Conservation (phyloP, 1,140 invertebrate species). For the Orius insidiosus region DNA sequence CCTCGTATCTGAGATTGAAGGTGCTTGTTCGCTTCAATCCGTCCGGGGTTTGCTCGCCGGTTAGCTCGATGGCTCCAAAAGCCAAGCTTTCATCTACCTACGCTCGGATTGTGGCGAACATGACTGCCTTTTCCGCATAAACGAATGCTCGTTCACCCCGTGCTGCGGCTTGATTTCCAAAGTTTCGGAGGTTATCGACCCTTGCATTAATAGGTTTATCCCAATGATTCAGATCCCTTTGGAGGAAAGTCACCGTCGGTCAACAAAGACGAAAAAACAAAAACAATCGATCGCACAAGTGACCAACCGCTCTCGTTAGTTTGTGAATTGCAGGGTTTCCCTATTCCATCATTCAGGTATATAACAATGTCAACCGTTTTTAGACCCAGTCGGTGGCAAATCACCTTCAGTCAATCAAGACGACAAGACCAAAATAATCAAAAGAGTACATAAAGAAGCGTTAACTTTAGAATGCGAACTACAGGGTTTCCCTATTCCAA, state of each 20-base stretch:
- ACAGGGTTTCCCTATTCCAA: slow-evolving; percentile 19
- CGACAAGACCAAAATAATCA: slow-evolving; percentile 21
- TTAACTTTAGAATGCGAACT: slow-evolving; percentile 16
- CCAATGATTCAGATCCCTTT: slow-evolving; percentile 35
- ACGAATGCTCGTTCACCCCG: no score
- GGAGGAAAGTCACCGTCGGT: slow-evolving; percentile 47
- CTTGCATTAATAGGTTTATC: no score
- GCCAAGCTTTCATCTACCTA: no score
- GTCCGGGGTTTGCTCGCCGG: no score
- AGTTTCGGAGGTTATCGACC: no score
- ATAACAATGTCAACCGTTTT: slow-evolving; percentile 17
- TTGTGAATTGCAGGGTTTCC: slow-evolving; percentile 32
- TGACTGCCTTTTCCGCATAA: no score
- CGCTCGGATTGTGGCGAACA: no score
- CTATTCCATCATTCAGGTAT: slow-evolving; percentile 49
- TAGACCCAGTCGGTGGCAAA: slow-evolving; percentile 54
- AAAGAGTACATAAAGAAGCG: slow-evolving; percentile 18
- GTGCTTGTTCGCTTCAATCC: no score
- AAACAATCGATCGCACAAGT: slow-evolving; percentile 32
- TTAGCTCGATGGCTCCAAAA: no score
- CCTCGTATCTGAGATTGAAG: no score
- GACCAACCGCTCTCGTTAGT: slow-evolving; percentile 18
- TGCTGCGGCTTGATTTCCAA: no score
- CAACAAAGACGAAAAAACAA: slow-evolving; percentile 28
- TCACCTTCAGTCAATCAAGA: slow-evolving; percentile 46